A percentile compares a stretch with the other conserved stretches of the same genome.
These are phyloP conservation scores for Corythaeola cristata DNA, from an alignment of 2,113 vertebrate species.

Conservation along the genomic window DNA sequence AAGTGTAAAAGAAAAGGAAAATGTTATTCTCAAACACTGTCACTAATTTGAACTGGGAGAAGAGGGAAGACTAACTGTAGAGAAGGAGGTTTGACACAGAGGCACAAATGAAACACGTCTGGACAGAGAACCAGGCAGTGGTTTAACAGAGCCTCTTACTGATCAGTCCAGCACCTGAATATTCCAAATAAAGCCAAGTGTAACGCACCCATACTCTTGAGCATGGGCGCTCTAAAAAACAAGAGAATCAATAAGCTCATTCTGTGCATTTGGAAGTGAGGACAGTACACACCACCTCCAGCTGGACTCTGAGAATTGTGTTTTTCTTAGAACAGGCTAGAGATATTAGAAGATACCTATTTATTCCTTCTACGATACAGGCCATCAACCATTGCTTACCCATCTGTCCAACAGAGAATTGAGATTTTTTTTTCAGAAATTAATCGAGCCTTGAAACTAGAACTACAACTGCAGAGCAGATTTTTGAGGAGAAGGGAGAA, in stretches of 20 bases:
- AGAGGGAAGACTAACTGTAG: neutral
- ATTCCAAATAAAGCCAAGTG: neutral
- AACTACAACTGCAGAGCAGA: neutral
- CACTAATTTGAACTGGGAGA: neutral
- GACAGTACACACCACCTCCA: neutral
- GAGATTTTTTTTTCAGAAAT: neutral
- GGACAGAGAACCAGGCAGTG: neutral
- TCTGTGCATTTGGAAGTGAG: neutral
- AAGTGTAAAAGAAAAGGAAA: neutral
- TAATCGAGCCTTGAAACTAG: neutral
- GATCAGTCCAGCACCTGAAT: neutral
- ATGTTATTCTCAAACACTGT: neutral
- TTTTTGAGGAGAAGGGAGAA: neutral
- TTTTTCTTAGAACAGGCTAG: neutral
- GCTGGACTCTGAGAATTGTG: neutral
- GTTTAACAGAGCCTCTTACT: neutral
- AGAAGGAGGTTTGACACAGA: neutral
- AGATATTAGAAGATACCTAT: neutral
- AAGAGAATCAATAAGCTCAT: neutral
- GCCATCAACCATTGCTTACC: neutral
- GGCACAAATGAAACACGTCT: neutral
- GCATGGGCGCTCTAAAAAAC: neutral
- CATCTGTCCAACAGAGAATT: neutral
- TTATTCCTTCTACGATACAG: neutral
- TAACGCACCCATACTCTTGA: neutral